Evolutionary conservation across 2,888 invertebrate species (phyloP).

Genomic region (Diachrysia chrysitis): DNA sequence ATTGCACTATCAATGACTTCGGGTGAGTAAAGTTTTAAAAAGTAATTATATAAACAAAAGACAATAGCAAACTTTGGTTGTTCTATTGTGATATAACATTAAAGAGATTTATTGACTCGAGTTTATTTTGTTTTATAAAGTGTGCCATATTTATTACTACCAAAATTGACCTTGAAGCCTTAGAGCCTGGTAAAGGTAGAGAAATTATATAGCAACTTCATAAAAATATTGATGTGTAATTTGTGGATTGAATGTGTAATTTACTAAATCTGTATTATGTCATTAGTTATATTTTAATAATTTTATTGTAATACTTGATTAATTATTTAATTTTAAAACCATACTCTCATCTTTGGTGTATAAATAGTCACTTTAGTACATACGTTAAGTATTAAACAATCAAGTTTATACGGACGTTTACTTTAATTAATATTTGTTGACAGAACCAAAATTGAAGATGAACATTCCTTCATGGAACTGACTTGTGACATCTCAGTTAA

Average conservation of each 20-base stretch:
- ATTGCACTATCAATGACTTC: conserved; percentile 57
- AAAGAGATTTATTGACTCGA: not conserved
- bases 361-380: conserved; percentile 59
- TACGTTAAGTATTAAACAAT: too few relatives aligned
- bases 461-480: conserved; percentile 52
- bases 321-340: not conserved
- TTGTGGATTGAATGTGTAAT: too few relatives aligned
- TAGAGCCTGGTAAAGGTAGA: too few relatives aligned
- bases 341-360: not conserved
- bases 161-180: too few relatives aligned
- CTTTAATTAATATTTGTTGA: conserved; percentile 31
- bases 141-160: too few relatives aligned
- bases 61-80: not conserved
- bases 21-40: conserved; percentile 50
- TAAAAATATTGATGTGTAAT: too few relatives aligned
- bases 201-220: too few relatives aligned
- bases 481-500: conserved; percentile 65
- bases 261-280: not conserved
- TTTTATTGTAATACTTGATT: not conserved
- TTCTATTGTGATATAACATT: not conserved
- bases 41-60: not conserved
- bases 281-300: not conserved
- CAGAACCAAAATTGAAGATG: conserved; percentile 55
- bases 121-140: too few relatives aligned
- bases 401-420: too few relatives aligned